A percentile compares a stretch with the other conserved stretches of the same genome.
phyloP scores from a whole-genome alignment of 2,797 vertebrate species.

The Graptemys geographica region DNA sequence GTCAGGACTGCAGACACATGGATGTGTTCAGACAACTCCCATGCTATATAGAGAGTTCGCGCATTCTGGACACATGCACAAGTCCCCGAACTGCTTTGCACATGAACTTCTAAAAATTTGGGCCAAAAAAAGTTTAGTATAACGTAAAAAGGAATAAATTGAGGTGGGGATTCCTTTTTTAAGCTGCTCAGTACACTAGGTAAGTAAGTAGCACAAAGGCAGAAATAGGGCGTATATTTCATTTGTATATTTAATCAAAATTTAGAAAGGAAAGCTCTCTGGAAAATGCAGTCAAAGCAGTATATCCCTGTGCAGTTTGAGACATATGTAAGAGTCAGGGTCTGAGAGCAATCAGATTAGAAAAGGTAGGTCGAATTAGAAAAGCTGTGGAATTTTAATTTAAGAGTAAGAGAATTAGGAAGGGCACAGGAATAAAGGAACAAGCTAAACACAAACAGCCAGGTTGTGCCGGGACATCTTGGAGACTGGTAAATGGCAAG shows the following conservation, averaged over 20 bases:
- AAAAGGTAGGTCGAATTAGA: neutral
- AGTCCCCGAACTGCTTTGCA: neutral
- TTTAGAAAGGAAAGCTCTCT: conserved; percentile 3
- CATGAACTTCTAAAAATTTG: neutral
- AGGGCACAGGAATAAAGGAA: neutral
- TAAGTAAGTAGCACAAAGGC: neutral
- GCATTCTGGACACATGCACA: neutral
- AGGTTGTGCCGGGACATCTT: neutral
- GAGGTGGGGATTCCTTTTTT: neutral
- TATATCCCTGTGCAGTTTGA: neutral
- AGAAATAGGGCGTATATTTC: no score
- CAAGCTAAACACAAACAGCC: no score
- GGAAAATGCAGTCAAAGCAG: conserved; percentile 40
- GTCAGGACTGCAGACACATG: neutral
- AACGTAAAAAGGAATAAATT: neutral
- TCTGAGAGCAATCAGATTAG: neutral
- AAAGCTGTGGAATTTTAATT: neutral
- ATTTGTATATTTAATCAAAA: neutral
- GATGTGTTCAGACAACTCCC: neutral
- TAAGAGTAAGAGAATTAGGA: neutral
- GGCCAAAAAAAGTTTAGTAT: neutral
- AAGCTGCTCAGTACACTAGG: neutral
- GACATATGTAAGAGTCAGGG: neutral
- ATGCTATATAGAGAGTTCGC: neutral
- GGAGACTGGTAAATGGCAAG: neutral